These are phyloP conservation scores for Coilia nasus DNA, from an alignment of 2,797 vertebrate species.

Conservation along the genomic window DNA sequence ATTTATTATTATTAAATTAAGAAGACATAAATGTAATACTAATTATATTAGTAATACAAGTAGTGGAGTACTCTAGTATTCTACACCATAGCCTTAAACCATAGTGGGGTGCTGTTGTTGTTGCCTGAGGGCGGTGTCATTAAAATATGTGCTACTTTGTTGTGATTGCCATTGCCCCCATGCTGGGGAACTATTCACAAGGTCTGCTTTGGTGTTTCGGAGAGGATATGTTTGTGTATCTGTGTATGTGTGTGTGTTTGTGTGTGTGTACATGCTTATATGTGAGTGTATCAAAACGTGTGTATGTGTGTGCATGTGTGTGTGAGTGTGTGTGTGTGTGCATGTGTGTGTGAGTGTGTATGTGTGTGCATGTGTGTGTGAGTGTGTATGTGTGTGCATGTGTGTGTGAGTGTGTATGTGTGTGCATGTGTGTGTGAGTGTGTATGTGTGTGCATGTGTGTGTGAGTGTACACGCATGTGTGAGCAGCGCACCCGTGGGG, in stretches of 20 bases:
- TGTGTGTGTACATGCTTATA: neutral
- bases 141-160: neutral
- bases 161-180: neutral
- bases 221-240: neutral
- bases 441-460: neutral
- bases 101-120: neutral
- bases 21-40: neutral
- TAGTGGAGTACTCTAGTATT: neutral
- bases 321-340: neutral
- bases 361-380: neutral
- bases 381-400: neutral
- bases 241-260: neutral
- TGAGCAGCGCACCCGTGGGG: constrained; percentile 52
- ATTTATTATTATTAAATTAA: neutral
- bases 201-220: neutral
- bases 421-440: neutral
- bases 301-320: neutral
- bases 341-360: neutral
- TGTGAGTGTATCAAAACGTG: neutral
- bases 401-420: neutral
- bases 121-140: neutral
- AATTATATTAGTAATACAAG: neutral
- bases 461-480: neutral
- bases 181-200: neutral
- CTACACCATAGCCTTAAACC: neutral